phyloP scores from a whole-genome alignment of 2,888 invertebrate species.

The Colletes collaris region DNA sequence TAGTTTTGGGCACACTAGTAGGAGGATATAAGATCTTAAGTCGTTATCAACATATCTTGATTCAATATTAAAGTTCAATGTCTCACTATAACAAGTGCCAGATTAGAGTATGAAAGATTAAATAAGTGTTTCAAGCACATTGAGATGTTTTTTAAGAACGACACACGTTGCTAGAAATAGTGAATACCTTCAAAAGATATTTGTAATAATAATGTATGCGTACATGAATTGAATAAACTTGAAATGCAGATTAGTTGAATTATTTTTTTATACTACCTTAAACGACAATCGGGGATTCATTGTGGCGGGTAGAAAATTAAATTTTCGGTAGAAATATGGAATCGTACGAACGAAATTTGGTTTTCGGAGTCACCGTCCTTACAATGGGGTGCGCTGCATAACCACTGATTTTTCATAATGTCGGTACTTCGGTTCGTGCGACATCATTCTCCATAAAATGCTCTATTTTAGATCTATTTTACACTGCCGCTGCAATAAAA shows the following conservation, averaged over 20 bases:
- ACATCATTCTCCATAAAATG: not conserved
- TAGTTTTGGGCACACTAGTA: not conserved
- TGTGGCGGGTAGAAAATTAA: too few species aligned
- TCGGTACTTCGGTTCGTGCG: too few species aligned
- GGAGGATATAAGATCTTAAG: not conserved
- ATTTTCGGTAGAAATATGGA: too few species aligned
- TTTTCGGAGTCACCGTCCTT: too few species aligned
- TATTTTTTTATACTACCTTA: too few species aligned
- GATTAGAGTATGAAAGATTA: slow-evolving; percentile 11
- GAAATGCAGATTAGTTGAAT: too few species aligned
- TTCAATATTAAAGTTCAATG: slow-evolving; percentile 18
- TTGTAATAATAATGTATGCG: too few species aligned
- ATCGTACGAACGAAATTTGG: not conserved
- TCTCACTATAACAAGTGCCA: not conserved
- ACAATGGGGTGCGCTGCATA: too few species aligned
- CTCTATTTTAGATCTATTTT: not conserved
- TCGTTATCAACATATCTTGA: slow-evolving; percentile 21
- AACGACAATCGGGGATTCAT: too few species aligned
- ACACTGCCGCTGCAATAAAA: not conserved
- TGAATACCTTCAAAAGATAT: too few species aligned
- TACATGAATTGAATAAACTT: too few species aligned
- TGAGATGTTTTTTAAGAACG: not conserved
- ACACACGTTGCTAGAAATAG: not conserved
- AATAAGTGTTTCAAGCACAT: slow-evolving; percentile 2
- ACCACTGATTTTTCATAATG: not conserved